Percentiles rank a stretch among this genome's conserved stretches.
phyloP scores from a whole-genome alignment of 2,888 invertebrate genomes.

The Tetragonisca angustula region DNA sequence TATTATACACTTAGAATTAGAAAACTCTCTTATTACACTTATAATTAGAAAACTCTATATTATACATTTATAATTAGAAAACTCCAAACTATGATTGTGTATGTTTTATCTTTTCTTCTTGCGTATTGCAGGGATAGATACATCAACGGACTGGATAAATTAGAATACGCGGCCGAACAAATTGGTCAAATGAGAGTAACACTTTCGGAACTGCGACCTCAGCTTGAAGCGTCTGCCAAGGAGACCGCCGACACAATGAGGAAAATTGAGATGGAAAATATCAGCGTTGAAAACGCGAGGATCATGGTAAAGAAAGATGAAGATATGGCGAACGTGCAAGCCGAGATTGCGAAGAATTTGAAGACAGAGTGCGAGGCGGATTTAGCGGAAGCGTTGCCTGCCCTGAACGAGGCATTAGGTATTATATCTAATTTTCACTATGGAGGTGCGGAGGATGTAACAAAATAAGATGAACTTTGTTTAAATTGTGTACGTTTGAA shows the following conservation, averaged over 20 bases:
- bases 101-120: not conserved
- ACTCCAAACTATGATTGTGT: not conserved
- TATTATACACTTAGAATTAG: too few relatives aligned
- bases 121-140: constrained; percentile 84
- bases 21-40: too few relatives aligned
- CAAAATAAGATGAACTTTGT: too few relatives aligned
- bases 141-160: constrained; percentile 86
- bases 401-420: constrained; percentile 87
- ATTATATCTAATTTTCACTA: too few relatives aligned
- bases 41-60: too few relatives aligned
- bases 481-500: too few relatives aligned
- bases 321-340: constrained; percentile 86
- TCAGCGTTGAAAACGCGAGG: constrained; percentile 86
- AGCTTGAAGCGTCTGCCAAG: constrained; percentile 82
- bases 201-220: constrained; percentile 81
- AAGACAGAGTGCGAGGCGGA: constrained; percentile 88
- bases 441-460: too few relatives aligned
- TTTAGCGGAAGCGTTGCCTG: constrained; percentile 88
- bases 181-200: constrained; percentile 83
- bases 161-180: constrained; percentile 87
- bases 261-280: constrained; percentile 86
- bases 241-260: constrained; percentile 85
- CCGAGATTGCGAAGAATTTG: constrained; percentile 86
- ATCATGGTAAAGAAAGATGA: constrained; percentile 86
- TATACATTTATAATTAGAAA: too few relatives aligned